Evolutionary conservation across 2,797 vertebrate genomes (phyloP).

Genomic region (Phataginus tricuspis): DNA sequence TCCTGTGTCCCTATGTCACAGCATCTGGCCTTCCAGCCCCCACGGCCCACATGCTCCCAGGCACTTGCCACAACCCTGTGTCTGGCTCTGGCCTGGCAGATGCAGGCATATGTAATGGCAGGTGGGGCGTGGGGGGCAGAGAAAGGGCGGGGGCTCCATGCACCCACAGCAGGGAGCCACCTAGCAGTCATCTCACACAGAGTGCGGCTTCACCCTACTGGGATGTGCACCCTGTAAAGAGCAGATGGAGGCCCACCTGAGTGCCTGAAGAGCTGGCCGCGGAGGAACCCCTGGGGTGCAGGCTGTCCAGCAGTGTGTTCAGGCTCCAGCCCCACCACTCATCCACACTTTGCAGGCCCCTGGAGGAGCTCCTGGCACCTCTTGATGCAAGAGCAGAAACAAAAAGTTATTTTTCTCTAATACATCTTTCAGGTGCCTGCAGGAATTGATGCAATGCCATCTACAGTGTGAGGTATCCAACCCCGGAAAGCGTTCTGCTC

Average conservation of each 20-base stretch:
- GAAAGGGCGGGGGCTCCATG: fast-evolving
- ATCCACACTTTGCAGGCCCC: slow-evolving; percentile 76
- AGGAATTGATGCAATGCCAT: background rate
- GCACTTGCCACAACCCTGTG: fast-evolving
- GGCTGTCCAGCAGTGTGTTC: slow-evolving; percentile 81
- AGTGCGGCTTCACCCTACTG: fast-evolving
- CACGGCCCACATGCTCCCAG: background rate
- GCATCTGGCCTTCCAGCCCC: background rate
- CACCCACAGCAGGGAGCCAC: fast-evolving
- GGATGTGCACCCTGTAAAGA: fast-evolving
- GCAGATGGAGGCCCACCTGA: slow-evolving; percentile 76
- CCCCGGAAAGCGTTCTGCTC: no score
- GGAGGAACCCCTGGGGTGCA: slow-evolving; percentile 72
- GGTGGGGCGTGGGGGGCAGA: background rate
- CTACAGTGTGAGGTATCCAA: fast-evolving
- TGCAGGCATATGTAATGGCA: no score
- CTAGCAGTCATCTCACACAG: fast-evolving
- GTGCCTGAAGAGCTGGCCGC: background rate
- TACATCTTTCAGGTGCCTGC: fast-evolving
- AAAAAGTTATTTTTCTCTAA: background rate
- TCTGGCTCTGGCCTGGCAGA: no score
- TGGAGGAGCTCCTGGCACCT: slow-evolving; percentile 69
- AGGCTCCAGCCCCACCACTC: slow-evolving; percentile 90
- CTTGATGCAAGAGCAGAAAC: slow-evolving; percentile 70
- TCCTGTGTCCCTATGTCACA: background rate